A percentile compares a stretch with the other conserved stretches of the same genome.
Evolutionary conservation across 2,888 invertebrate genomes (phyloP).

Genomic region (Synanthedon formicaeformis): DNA sequence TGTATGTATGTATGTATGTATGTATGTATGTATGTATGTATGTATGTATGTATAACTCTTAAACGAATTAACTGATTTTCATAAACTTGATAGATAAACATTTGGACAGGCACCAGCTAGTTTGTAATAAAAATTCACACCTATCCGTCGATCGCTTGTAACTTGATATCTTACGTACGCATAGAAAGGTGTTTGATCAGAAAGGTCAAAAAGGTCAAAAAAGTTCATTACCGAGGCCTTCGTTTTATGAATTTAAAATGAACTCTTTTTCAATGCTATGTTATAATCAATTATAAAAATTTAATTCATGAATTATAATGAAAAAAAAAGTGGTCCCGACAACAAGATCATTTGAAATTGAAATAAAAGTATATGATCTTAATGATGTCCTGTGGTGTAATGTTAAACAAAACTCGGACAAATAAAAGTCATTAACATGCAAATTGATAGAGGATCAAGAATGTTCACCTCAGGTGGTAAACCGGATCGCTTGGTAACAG

Average conservation of each 20-base stretch:
- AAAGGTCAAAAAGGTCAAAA: constrained; percentile 2
- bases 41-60: no score
- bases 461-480: constrained; percentile 59
- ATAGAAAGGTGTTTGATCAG: background rate
- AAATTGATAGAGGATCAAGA: constrained; percentile 37
- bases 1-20: no score
- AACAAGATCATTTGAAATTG: background rate
- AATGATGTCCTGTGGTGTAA: background rate
- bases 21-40: no score
- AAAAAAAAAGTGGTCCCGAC: background rate
- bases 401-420: constrained; percentile 25
- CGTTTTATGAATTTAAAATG: background rate
- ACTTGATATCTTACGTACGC: background rate
- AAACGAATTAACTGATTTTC: no score
- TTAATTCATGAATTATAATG: no score
- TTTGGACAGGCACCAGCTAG: no score
- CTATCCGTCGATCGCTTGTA: background rate
- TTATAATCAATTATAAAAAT: no score
- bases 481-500: constrained; percentile 62
- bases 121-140: background rate
- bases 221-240: constrained; percentile 25
- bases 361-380: background rate
- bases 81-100: no score
- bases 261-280: background rate
- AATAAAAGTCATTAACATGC: constrained; percentile 53